A percentile compares a stretch with the other conserved stretches of the same genome.
These are phyloP conservation scores for Bungarus multicinctus DNA, from an alignment of 2,113 vertebrate genomes.

Conservation along the genomic window DNA sequence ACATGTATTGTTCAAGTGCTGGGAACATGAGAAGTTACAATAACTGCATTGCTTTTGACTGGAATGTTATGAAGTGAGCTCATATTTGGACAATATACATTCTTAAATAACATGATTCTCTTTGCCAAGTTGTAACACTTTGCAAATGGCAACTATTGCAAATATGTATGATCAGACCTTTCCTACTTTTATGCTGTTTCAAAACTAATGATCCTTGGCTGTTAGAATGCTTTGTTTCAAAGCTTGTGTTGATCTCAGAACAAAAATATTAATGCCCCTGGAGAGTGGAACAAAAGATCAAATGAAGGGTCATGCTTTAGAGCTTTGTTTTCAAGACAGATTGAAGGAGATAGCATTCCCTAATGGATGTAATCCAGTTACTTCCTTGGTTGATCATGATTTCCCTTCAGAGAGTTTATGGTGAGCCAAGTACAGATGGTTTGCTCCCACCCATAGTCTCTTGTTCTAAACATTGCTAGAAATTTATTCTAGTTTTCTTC, in stretches of 20 bases:
- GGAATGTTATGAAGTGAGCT: background rate
- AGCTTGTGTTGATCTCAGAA: background rate
- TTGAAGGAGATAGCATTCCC: background rate
- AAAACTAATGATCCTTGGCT: background rate
- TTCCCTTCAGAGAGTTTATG: background rate
- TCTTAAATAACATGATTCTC: background rate
- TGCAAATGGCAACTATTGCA: background rate
- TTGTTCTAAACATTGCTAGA: background rate
- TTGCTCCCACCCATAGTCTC: background rate
- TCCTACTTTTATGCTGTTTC: background rate
- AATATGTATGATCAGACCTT: background rate
- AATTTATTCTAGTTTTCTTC: background rate
- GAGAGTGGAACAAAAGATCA: background rate
- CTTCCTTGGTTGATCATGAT: background rate
- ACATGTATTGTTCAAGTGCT: background rate
- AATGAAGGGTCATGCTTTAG: background rate
- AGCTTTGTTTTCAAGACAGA: background rate
- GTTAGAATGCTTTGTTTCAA: background rate
- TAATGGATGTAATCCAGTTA: background rate
- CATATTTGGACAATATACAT: background rate
- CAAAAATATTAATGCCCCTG: background rate
- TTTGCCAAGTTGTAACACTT: background rate
- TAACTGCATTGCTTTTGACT: background rate
- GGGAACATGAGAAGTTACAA: background rate
- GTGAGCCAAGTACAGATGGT: background rate